Base-by-base conservation (phyloP, 2,113 vertebrate genomes). In the Leptocoma aspasia region DNA sequence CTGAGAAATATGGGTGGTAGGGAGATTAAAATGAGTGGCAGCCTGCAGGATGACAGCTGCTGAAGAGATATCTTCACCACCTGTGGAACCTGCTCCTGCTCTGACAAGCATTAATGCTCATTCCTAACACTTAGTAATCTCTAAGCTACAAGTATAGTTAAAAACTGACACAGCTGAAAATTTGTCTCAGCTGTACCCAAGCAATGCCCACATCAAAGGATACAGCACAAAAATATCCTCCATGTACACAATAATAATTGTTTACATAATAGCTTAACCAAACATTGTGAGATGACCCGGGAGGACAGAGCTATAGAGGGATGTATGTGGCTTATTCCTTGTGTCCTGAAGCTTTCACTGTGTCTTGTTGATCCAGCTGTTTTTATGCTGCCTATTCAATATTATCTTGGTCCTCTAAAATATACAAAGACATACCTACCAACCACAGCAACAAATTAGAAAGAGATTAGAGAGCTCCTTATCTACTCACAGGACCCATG, bases 1-100 rank as follows among this genome's bases (percentile, higher is more conserved):
- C 37, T 47, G 64, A 84, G 89, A 92, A 94, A 89, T 92, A 79
- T 28, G 85, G 68, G 86, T 72, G 89, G 50, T 7, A 0, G 47
- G 42, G 61, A 83, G 94, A 97, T 94, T 94, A 95, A 89, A 86
- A 42, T 75, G 83, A 94, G 86, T 92, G 83, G 65, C 92, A 93
- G 80, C 65, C 49, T 0, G 0, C 28, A 45, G 83, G 86, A 41
- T 68, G 86, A 61, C 89, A 89, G 91, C 89, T 81, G 89, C 94
- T 60, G 52, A 41, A 81, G 89, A 89, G 92, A 84, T 94, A 95
- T 82, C 91, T 92, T 86, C 56, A 73, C 19, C 80, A 88, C 94
- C 86, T 95, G 65, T 95, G 78, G 82, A 91, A 95, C 63, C 53
- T 82, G 66, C 63, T 94, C 63, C 68, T 2, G 7, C 70, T 66